Evolutionary conservation across 2,797 vertebrate genomes (phyloP).

Genomic region (Acipenser transmontanus): DNA sequence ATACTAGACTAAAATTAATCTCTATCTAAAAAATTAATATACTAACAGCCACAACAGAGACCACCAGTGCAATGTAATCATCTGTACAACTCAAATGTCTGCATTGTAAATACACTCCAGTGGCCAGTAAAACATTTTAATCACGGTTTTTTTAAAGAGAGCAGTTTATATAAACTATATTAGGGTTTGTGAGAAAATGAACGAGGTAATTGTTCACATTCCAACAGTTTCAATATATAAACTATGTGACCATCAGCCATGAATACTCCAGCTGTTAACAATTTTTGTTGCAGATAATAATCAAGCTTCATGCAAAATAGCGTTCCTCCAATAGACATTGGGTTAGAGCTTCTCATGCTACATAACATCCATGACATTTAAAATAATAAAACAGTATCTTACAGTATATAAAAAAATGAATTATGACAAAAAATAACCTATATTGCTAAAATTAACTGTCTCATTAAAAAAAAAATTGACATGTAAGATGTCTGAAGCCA

Average conservation of each 20-base stretch:
- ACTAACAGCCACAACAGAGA: constrained; percentile 41
- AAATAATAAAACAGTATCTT: constrained; percentile 58
- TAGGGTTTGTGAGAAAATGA: constrained; percentile 71
- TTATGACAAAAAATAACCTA: constrained; percentile 42
- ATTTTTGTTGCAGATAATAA: constrained; percentile 85
- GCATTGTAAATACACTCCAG: constrained; percentile 37
- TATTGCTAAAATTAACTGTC: constrained; percentile 40
- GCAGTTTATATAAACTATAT: constrained; percentile 56
- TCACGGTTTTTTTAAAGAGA: constrained; percentile 58
- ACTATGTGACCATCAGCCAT: constrained; percentile 67
- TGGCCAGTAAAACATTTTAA: constrained; percentile 49
- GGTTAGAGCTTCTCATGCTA: constrained; percentile 44
- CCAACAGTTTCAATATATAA: constrained; percentile 85
- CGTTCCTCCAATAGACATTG: constrained; percentile 59
- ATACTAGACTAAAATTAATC: constrained; percentile 31
- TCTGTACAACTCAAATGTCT: constrained; percentile 32
- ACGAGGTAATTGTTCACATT: constrained; percentile 85
- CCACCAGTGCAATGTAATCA: constrained; percentile 32
- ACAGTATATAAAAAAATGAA: too few species aligned
- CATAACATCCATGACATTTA: constrained; percentile 51
- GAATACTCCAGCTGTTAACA: constrained; percentile 84
- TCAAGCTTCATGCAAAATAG: constrained; percentile 75
- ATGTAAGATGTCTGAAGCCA: constrained; percentile 2
- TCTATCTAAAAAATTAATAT: constrained; percentile 18
- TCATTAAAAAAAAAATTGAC: constrained; percentile 33